Evolutionary conservation across 2,888 invertebrate genomes (phyloP).

Genomic region (Eristalinus sepulchralis): DNA sequence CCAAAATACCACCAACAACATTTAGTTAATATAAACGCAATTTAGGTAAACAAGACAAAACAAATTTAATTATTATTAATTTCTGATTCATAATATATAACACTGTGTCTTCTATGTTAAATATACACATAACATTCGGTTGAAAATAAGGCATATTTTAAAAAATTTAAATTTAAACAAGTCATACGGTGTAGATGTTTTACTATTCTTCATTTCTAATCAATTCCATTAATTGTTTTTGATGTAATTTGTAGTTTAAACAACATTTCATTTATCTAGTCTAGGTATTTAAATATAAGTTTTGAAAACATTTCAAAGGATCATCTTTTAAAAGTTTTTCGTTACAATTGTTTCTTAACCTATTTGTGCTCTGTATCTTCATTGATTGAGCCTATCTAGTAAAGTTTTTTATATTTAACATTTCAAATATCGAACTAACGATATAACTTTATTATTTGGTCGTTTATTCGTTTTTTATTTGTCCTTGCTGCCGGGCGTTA

Average conservation of each 20-base stretch:
- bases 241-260: neutral
- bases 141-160: slow-evolving; percentile 54
- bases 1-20: slow-evolving; percentile 7
- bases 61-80: slow-evolving; percentile 14
- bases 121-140: slow-evolving; percentile 14
- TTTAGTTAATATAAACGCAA: neutral
- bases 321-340: slow-evolving; percentile 2
- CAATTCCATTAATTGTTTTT: slow-evolving; percentile 50
- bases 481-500: slow-evolving; percentile 44
- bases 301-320: slow-evolving; percentile 1
- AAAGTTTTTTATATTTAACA: neutral
- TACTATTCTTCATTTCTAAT: slow-evolving; percentile 7
- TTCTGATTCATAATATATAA: slow-evolving; percentile 34
- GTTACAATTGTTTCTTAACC: slow-evolving; percentile 12
- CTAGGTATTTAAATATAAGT: neutral
- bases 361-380: slow-evolving; percentile 37
- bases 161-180: slow-evolving; percentile 1
- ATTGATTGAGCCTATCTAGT: slow-evolving; percentile 18
- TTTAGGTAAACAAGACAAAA: neutral
- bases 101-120: slow-evolving; percentile 22
- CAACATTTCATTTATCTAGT: slow-evolving; percentile 23
- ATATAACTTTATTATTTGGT: slow-evolving; percentile 50
- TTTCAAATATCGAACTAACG: slow-evolving; percentile 3
- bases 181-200: neutral
- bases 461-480: slow-evolving; percentile 37